Conservation (phyloP, 2,797 vertebrate species). For the Spheniscus humboldti region DNA sequence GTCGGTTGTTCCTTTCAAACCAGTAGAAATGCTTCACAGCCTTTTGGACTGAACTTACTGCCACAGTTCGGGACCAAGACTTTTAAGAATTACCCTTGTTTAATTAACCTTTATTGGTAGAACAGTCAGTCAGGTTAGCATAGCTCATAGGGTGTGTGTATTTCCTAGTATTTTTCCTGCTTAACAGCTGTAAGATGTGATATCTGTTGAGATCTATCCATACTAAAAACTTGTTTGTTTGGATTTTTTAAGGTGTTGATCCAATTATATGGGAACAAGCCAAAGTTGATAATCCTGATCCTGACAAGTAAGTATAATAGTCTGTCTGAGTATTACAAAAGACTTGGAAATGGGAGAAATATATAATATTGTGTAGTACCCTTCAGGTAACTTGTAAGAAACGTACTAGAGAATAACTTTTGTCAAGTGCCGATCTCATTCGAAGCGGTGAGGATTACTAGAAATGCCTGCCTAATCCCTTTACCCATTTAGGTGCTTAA, state of each 20-base stretch:
- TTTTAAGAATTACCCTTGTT: not conserved
- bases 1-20: not conserved
- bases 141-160: not conserved
- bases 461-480: not conserved
- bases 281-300: conserved; percentile 97
- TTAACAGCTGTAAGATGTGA: not conserved
- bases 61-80: not conserved
- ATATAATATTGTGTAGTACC: not conserved
- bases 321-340: not conserved
- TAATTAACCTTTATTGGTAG: not conserved
- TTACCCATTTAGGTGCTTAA: not conserved
- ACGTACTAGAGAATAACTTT: not conserved
- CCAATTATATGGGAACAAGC: conserved; percentile 99
- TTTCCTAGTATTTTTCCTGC: not conserved
- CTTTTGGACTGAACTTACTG: not conserved
- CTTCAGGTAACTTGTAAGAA: not conserved
- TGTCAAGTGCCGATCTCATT: not conserved
- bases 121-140: not conserved
- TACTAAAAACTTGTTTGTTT: not conserved
- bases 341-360: not conserved
- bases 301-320: conserved; percentile 86
- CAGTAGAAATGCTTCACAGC: not conserved
- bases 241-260: conserved; percentile 83
- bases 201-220: not conserved
- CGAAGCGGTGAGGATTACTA: not conserved